Evolutionary conservation across 2,797 vertebrate species (phyloP).

Genomic region (Borostomias antarcticus): DNA sequence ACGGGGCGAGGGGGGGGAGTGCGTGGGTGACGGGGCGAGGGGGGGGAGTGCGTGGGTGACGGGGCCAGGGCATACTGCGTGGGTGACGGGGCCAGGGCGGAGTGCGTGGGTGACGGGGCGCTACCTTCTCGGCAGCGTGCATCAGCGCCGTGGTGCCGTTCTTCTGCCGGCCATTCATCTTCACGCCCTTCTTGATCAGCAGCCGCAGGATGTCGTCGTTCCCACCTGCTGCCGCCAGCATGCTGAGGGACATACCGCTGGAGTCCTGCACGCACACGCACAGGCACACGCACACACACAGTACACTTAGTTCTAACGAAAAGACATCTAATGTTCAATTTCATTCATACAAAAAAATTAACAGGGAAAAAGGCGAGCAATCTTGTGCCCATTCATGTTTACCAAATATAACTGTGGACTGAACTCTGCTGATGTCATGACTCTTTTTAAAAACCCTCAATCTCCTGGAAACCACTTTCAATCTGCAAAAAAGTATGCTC

Average conservation of each 20-base stretch:
- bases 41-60: neutral
- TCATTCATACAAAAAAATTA: no score
- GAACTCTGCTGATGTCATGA: no score
- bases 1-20: no score
- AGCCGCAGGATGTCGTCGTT: slow-evolving; percentile 93
- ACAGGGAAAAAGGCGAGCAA: no score
- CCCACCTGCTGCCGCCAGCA: slow-evolving; percentile 94
- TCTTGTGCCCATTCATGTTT: no score
- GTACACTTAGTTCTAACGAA: neutral
- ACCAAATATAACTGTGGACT: no score
- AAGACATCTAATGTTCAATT: no score
- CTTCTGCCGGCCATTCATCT: slow-evolving; percentile 90
- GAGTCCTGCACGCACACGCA: slow-evolving; percentile 80
- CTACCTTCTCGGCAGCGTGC: slow-evolving; percentile 96
- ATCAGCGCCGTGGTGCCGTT: slow-evolving; percentile 95
- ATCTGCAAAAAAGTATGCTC: no score
- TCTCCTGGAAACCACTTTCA: no score
- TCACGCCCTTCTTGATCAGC: slow-evolving; percentile 92
- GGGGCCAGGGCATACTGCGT: neutral
- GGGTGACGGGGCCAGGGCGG: no score
- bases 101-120: neutral
- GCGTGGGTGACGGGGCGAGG: neutral
- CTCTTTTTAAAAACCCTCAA: no score
- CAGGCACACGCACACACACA: slow-evolving; percentile 22
- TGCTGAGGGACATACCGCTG: slow-evolving; percentile 94